A percentile compares a stretch with the other conserved stretches of the same genome.
phyloP scores from a whole-genome alignment of 2,888 invertebrate genomes.

The Thumatha senex region DNA sequence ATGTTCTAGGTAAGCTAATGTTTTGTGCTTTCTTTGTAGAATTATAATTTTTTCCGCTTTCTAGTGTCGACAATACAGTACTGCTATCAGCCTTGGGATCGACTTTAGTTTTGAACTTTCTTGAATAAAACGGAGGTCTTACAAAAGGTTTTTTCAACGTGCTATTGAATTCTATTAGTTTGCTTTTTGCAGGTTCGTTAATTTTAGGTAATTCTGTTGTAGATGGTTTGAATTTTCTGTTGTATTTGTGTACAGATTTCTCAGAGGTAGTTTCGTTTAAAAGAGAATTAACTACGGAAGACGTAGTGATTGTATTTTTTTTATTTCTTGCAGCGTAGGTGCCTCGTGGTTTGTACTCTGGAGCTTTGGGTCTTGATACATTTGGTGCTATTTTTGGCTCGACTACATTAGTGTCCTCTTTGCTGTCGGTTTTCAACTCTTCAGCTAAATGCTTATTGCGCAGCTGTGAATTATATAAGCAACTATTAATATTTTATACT shows the following conservation, averaged over 20 bases:
- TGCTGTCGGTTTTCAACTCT: slow-evolving; percentile 42
- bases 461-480: slow-evolving; percentile 52
- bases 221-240: slow-evolving; percentile 64
- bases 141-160: slow-evolving; percentile 52
- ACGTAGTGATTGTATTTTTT: slow-evolving; percentile 50
- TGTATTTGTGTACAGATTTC: slow-evolving; percentile 60
- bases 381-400: slow-evolving; percentile 40
- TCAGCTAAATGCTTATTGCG: slow-evolving; percentile 54
- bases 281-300: slow-evolving; percentile 41
- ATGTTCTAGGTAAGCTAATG: slow-evolving; percentile 59
- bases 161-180: slow-evolving; percentile 45
- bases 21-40: slow-evolving; percentile 34
- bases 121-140: slow-evolving; percentile 57
- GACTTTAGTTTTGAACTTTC: slow-evolving; percentile 50
- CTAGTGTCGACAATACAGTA: slow-evolving; percentile 38
- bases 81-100: slow-evolving; percentile 40
- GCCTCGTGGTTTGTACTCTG: slow-evolving; percentile 58
- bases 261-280: slow-evolving; percentile 39
- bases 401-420: slow-evolving; percentile 38
- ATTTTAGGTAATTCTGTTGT: slow-evolving; percentile 48
- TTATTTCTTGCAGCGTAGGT: slow-evolving; percentile 57
- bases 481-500: not conserved
- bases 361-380: slow-evolving; percentile 39
- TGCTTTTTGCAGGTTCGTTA: slow-evolving; percentile 44
- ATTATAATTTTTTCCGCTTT: slow-evolving; percentile 31